Conservation (phyloP, 1,140 invertebrate species). For the Elysia chlorotica region DNA sequence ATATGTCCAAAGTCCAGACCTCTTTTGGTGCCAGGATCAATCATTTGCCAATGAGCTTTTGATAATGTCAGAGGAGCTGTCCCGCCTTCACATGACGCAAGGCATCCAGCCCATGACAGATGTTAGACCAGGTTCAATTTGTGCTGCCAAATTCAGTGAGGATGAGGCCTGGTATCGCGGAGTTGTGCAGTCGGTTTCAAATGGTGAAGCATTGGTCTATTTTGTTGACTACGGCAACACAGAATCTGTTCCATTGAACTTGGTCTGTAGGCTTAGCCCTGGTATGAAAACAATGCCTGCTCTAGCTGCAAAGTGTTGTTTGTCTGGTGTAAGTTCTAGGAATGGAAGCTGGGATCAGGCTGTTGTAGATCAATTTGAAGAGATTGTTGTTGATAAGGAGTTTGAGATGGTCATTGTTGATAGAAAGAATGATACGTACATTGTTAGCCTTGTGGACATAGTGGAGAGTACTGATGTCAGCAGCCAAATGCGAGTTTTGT, state of each 20-base stretch:
- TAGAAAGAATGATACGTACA: slow-evolving; percentile 3
- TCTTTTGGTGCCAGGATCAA: slow-evolving; percentile 64
- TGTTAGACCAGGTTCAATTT: slow-evolving; percentile 61
- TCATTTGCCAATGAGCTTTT: slow-evolving; percentile 50
- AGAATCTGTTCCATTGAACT: slow-evolving; percentile 32
- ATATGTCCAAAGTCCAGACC: slow-evolving; percentile 31
- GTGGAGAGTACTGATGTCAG: slow-evolving; percentile 16
- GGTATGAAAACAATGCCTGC: slow-evolving; percentile 62
- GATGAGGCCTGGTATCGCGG: slow-evolving; percentile 81
- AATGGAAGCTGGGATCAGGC: slow-evolving; percentile 34
- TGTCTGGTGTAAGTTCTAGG: slow-evolving; percentile 23
- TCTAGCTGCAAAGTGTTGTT: slow-evolving; percentile 44
- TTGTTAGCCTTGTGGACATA: slow-evolving; percentile 29
- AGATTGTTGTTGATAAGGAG: slow-evolving; percentile 40
- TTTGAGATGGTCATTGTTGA: slow-evolving; percentile 17
- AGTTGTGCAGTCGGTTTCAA: slow-evolving; percentile 67
- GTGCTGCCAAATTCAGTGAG: slow-evolving; percentile 73
- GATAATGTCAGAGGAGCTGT: slow-evolving; percentile 58
- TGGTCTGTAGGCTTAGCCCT: slow-evolving; percentile 35
- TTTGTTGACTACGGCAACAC: slow-evolving; percentile 75
- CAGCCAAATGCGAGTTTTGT: neutral
- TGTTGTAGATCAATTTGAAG: slow-evolving; percentile 39
- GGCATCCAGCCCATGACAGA: slow-evolving; percentile 9
- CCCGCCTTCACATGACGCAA: slow-evolving; percentile 21
- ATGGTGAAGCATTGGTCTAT: slow-evolving; percentile 70